Evolutionary conservation across 2,797 vertebrate species (phyloP), one percentile per base, ranked within the genome.

Genomic region (Gobio occitaniae): DNA sequence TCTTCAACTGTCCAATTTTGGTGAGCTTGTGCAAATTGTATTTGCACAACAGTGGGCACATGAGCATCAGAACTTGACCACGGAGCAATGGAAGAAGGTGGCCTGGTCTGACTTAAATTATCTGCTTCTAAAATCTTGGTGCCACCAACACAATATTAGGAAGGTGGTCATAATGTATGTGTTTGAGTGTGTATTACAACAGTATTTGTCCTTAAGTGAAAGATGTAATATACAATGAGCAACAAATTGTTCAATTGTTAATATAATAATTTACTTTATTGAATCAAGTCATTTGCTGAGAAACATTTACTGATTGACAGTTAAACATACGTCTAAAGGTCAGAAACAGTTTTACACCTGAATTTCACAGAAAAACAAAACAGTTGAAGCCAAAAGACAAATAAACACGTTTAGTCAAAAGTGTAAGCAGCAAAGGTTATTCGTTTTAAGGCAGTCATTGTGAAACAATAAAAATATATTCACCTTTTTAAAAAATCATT

Each of bases 281-380:
- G 77, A 75, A 69, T 47, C 36, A 77, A 59, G 47, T 44, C 48
- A 74, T 52, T 38, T 50, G 81, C 84, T 81, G 41, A 80, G 83
- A 41, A 38, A 44, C 2, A 72, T 87, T 86, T 79, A 90, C 69
- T 69, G 86, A 91, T 90, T 91, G 90, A 89, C 83, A 89, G 86
- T 50, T 72, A 86, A 47, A 74, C 61, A 76, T 69, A 21, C 6
- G 54, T 61, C 70, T 68, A 48, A 82, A 59, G 25, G 63, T 80
- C 59, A 63, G 41, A 82, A 48, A 75, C 66, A 71, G 76, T 65
- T 25, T 65, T 48, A 84, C 84, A 82, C 65, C 68, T 82, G 15
- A 86, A 78, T 85, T 59, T 66, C 65, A 84, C 47, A 78, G 16
- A 38, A 66, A 72, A 69, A 66, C 15, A 75, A 72, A 79, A 82